phyloP scores from a whole-genome alignment of 2,113 vertebrate genomes.

The Megaceryle torquata region DNA sequence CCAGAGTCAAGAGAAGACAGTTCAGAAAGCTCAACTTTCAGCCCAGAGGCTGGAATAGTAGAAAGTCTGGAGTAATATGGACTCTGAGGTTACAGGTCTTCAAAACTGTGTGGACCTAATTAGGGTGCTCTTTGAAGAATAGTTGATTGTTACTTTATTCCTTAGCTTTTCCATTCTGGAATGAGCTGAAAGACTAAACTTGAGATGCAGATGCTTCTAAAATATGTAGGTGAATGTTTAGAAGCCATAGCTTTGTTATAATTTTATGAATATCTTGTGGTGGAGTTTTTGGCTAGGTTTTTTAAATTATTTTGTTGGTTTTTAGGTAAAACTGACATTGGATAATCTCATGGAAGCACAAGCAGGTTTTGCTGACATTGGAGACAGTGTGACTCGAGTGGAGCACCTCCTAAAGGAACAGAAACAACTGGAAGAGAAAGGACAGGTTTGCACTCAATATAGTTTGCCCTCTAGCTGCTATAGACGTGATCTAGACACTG shows the following conservation, averaged over 20 bases:
- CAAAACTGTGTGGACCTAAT: background rate
- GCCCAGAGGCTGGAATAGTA: background rate
- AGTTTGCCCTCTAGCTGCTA: background rate
- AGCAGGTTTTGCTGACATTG: slow-evolving; percentile 75
- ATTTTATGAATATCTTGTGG: background rate
- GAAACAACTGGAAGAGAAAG: slow-evolving; percentile 82
- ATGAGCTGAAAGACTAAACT: background rate
- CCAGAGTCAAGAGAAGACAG: background rate
- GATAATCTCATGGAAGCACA: slow-evolving; percentile 81
- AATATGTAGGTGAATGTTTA: background rate
- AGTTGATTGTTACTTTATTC: background rate
- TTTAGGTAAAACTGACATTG: slow-evolving; percentile 84
- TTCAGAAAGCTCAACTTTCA: background rate
- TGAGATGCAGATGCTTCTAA: background rate
- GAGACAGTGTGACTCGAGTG: slow-evolving; percentile 81
- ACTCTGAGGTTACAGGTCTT: background rate
- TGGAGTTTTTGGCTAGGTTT: background rate
- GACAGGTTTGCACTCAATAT: slow-evolving; percentile 76
- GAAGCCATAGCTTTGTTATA: background rate
- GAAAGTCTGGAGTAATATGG: background rate
- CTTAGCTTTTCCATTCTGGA: background rate
- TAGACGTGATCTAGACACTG: background rate
- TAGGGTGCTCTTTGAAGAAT: background rate
- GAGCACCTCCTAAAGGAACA: slow-evolving; percentile 86
- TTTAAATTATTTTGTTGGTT: background rate